Percentiles rank a stretch among this genome's conserved stretches.
phyloP scores from a whole-genome alignment of 2,888 invertebrate species.

The Stenchaetothrips biformis region DNA sequence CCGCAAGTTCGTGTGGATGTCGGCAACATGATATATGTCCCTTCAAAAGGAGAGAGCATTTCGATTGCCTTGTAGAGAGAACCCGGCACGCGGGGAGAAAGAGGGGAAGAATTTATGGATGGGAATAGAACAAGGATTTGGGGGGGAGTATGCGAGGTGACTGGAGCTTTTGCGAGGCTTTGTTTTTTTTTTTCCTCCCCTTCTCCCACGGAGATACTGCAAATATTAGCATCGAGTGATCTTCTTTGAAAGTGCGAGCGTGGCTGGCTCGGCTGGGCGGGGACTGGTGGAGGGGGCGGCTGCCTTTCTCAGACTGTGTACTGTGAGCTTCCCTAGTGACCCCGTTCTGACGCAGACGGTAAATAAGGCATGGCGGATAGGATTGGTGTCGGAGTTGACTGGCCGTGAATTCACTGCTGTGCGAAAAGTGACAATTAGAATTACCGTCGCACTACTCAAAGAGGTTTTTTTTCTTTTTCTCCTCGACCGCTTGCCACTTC shows the following conservation, averaged over 20 bases:
- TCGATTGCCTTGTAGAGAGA: not conserved
- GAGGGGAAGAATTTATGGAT: constrained; percentile 9
- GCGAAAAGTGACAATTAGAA: too few relatives aligned
- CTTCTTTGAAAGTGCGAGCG: constrained; percentile 1
- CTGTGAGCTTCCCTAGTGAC: too few relatives aligned
- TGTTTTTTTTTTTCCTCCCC: not conserved
- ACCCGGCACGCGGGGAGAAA: not conserved
- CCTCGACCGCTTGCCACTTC: too few relatives aligned
- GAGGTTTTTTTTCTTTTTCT: too few relatives aligned
- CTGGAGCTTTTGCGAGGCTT: not conserved
- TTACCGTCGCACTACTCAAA: too few relatives aligned
- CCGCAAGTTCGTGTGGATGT: constrained; percentile 15
- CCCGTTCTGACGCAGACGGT: too few relatives aligned
- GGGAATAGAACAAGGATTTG: not conserved
- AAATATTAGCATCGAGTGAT: constrained; percentile 2
- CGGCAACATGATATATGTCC: constrained; percentile 24
- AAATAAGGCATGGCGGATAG: too few relatives aligned
- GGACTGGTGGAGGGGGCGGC: not conserved
- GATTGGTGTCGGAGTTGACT: too few relatives aligned
- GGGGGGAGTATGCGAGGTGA: not conserved
- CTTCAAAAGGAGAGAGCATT: constrained; percentile 22
- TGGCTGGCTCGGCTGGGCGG: not conserved
- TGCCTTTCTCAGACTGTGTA: too few relatives aligned
- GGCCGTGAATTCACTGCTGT: too few relatives aligned
- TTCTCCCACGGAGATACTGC: constrained; percentile 1